Base-by-base conservation (phyloP, 2,888 invertebrate genomes). In the Caenorhabditis angaria region DNA sequence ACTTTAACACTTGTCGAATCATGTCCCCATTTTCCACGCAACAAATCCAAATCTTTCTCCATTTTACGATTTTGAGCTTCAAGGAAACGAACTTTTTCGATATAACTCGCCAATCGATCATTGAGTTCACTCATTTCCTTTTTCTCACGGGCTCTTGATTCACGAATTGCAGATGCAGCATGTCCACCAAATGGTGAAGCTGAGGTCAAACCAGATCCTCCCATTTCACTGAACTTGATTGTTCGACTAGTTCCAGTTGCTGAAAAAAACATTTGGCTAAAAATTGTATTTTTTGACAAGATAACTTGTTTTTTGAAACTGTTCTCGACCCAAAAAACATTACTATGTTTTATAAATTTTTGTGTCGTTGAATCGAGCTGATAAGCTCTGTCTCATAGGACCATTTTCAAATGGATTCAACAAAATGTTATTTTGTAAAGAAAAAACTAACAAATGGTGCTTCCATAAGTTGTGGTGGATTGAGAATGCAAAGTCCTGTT, bases 121-220 rank as follows among this genome's bases (percentile, higher is more conserved):
- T 90, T 90, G 76, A 90, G 81, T 71, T 89, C 89, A 78, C 88
- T 88, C 88, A 90, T 88, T 78, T 90, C 89, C 78, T 89, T 88
- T 87, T 89, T 89, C 83, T 90, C 90, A 64, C 84, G 85, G 70
- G 88, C 88, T 51, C 90, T 82, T 51, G 82, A 82, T 61, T 84
- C 84, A 58, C 84, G 81, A 70, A 88, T 88, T 24, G 89, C 88
- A 29, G 84, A 84, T 62, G 81, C 88, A 3, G 89, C 89, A 50
- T 83, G 82, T 47, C 80, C 76, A 14, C 79, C 77, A 60, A 83
- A 82, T 50, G 83, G 84, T 51, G 84, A 84, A 29, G 76, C 81
- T 48, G 77, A 76, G 22, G 80, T 76, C 18, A 80, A 66, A 6
- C 69, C 69, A 24, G 72, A 70, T 2, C 76, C 81, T 12, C 76